A percentile compares a stretch with the other conserved stretches of the same genome.
These are phyloP conservation scores for Xiphydria camelus DNA, from an alignment of 2,888 invertebrate genomes.

Conservation along the genomic window DNA sequence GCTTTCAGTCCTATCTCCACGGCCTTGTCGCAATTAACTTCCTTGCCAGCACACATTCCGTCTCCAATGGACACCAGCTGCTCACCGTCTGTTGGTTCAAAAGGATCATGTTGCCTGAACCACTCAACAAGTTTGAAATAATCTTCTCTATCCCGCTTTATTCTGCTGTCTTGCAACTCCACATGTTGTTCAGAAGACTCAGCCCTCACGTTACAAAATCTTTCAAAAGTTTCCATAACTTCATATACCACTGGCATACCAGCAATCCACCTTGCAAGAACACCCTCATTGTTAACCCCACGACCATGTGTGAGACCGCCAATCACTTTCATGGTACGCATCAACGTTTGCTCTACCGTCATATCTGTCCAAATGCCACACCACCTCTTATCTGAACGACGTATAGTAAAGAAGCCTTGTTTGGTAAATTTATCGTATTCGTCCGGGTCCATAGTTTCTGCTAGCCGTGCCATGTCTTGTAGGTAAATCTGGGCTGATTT, in stretches of 20 bases:
- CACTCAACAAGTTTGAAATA: constrained; percentile 23
- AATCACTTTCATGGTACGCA: no score
- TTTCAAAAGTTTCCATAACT: constrained; percentile 17
- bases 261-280: constrained; percentile 14
- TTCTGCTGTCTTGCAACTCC: constrained; percentile 24
- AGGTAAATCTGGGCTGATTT: constrained; percentile 38
- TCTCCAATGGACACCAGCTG: constrained; percentile 18
- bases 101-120: constrained; percentile 27
- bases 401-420: no score
- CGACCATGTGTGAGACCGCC: no score
- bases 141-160: constrained; percentile 26
- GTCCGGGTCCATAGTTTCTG: constrained; percentile 20
- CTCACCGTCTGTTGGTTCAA: constrained; percentile 16
- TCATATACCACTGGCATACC: constrained; percentile 16
- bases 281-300: no score
- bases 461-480: constrained; percentile 34
- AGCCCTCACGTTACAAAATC: constrained; percentile 14
- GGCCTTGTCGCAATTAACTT: constrained; percentile 27
- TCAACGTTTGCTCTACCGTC: no score
- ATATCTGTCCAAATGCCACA: constrained; percentile 26
- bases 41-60: constrained; percentile 22
- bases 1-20: constrained; percentile 18
- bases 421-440: no score
- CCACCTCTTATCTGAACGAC: constrained; percentile 25
- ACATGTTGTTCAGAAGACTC: constrained; percentile 26